These are phyloP conservation scores for Tympanoctomys barrerae DNA, from an alignment of 2,797 vertebrate genomes.

Conservation along the genomic window DNA sequence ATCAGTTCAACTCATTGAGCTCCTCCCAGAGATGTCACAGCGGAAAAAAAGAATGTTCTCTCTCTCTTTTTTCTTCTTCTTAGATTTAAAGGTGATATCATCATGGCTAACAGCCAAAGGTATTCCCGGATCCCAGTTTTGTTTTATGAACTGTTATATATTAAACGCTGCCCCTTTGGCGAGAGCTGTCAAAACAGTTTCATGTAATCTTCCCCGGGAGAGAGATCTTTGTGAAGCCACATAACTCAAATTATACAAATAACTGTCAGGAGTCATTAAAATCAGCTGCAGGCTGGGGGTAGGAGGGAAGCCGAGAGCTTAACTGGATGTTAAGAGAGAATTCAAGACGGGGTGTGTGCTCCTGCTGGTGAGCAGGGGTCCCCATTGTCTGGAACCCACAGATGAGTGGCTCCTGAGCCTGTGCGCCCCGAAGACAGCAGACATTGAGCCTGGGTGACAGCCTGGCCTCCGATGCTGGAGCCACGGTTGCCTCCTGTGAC, in stretches of 20 bases:
- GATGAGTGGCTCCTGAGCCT: accelerated
- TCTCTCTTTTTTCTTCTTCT: background rate
- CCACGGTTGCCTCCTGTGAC: background rate
- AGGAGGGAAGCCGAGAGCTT: background rate
- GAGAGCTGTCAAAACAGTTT: slow-evolving; percentile 90
- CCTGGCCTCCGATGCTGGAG: too few relatives aligned
- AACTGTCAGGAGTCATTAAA: slow-evolving; percentile 87
- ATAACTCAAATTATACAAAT: slow-evolving; percentile 88
- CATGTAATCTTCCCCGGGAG: slow-evolving; percentile 81
- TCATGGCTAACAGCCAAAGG: slow-evolving; percentile 83
- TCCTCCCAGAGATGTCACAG: slow-evolving; percentile 16
- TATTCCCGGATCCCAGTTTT: slow-evolving; percentile 79
- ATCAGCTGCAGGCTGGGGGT: slow-evolving; percentile 58
- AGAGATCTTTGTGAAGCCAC: slow-evolving; percentile 85
- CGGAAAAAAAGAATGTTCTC: background rate
- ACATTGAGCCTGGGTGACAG: accelerated
- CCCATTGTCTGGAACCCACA: slow-evolving; percentile 6
- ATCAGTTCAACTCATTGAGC: too few relatives aligned
- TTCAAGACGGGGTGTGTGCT: background rate
- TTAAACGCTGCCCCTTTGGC: slow-evolving; percentile 86
- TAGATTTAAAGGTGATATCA: slow-evolving; percentile 74
- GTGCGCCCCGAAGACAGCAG: background rate
- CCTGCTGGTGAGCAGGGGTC: accelerated
- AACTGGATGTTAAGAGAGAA: background rate
- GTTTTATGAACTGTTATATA: slow-evolving; percentile 86